These are phyloP conservation scores for Ochropacha duplaris DNA, from an alignment of 2,888 invertebrate genomes.

Conservation along the genomic window DNA sequence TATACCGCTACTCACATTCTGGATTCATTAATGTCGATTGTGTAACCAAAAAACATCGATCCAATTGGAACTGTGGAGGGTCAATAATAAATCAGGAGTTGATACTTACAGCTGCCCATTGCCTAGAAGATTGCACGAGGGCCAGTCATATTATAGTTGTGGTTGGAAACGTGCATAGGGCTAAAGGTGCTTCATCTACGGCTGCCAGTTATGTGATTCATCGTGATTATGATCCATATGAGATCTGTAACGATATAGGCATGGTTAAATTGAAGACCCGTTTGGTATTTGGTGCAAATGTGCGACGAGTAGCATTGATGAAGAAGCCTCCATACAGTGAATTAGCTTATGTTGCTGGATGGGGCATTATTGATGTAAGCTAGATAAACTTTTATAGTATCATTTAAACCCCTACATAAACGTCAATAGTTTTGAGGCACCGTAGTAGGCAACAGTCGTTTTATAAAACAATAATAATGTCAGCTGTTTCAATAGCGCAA, in stretches of 20 bases:
- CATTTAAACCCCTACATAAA: no score
- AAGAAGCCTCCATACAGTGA: constrained; percentile 15
- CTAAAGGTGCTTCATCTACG: constrained; percentile 1
- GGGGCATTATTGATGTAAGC: constrained; percentile 35
- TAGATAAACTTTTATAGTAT: background rate
- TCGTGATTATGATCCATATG: background rate
- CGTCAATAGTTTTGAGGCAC: no score
- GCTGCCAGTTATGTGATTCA: constrained; percentile 15
- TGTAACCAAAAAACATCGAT: background rate
- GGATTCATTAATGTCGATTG: constrained; percentile 25
- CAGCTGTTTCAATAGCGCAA: no score
- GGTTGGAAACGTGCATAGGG: constrained; percentile 17
- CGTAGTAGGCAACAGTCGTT: no score
- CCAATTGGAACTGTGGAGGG: constrained; percentile 33
- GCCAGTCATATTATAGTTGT: background rate
- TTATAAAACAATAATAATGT: no score
- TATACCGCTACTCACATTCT: constrained; percentile 27
- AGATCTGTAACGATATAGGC: constrained; percentile 21
- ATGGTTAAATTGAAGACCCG: constrained; percentile 11
- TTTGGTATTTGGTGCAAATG: constrained; percentile 12
- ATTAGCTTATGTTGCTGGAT: constrained; percentile 30
- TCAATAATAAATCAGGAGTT: constrained; percentile 43
- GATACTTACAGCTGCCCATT: constrained; percentile 46
- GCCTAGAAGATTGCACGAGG: constrained; percentile 13
- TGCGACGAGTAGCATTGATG: constrained; percentile 30